Evolutionary conservation across 2,888 invertebrate genomes (phyloP), one percentile per base, ranked within the genome.

Genomic region (Plagodis pulveraria): DNA sequence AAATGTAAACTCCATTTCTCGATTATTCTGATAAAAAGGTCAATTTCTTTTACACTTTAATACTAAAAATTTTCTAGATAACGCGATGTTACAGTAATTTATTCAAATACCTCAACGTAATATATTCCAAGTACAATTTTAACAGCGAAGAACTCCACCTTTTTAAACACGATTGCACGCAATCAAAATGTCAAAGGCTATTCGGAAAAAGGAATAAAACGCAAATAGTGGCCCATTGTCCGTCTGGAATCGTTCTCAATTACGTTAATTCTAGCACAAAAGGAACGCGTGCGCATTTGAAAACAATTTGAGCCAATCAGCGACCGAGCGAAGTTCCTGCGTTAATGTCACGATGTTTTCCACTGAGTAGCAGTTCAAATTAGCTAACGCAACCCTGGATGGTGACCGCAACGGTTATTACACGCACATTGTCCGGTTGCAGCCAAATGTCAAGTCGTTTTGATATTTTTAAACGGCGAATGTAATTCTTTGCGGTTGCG

Each of bases 281-380:
- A 74, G 67, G 70, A 76, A 74, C 78, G 81, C 78, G 81, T 76
- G 81, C 81, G 84, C 80, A 83, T 55, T 55, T 80, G 80, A 78
- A 84, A 84, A 84, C 87, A 85, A 87, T 86, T 84, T 81, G 56
- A 73, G 71, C 79, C 69, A 69, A 80, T 82, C 79, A 73, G 73
- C 73, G 78, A 66, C 65, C 65, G 66, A 76, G 78, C 83, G 78
- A 69, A 84, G 81, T 82, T 84, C 83, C 86, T 84, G 81, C 69
- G 84, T 71, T 83, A 85, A 86, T 83, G 81, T 82, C 83, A 76
- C 77, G 52, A 52, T 38, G 53, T 50, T 56, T 56, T 50, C 38
- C 46, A 53, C 38, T 56, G 7, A 54, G 50, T 54, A 60, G 63
- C 66, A 68, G 51, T 50, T 43, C 50, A 55, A 55, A 59, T 55